These are phyloP conservation scores for Thamnaconus septentrionalis DNA, from an alignment of 2,113 vertebrate genomes.

Conservation along the genomic window DNA sequence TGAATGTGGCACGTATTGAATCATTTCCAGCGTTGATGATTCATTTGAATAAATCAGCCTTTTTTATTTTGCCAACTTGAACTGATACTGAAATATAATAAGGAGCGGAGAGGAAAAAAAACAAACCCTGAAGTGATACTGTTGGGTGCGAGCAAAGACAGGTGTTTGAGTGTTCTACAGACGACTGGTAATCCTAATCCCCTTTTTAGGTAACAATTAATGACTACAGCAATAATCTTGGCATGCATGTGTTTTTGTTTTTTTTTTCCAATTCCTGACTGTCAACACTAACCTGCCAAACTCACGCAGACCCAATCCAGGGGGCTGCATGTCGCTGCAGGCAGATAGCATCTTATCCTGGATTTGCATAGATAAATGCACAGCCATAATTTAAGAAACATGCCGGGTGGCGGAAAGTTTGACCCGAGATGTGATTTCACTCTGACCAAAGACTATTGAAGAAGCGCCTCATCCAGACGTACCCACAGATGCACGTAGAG, in stretches of 20 bases:
- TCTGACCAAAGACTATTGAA: slow-evolving; percentile 43
- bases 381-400: slow-evolving; percentile 56
- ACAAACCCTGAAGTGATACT: slow-evolving; percentile 56
- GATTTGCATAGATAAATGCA: slow-evolving; percentile 73
- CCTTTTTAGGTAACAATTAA: slow-evolving; percentile 72
- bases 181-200: slow-evolving; percentile 64
- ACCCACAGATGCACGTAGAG: slow-evolving; percentile 10
- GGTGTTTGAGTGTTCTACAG: slow-evolving; percentile 63
- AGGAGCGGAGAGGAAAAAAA: neutral
- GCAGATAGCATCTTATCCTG: slow-evolving; percentile 73
- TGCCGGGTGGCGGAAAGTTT: slow-evolving; percentile 26
- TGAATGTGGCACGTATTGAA: slow-evolving; percentile 73
- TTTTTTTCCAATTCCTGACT: slow-evolving; percentile 61
- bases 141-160: slow-evolving; percentile 60
- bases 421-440: slow-evolving; percentile 51
- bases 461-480: slow-evolving; percentile 28
- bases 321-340: slow-evolving; percentile 52
- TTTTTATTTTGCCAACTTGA: slow-evolving; percentile 70
- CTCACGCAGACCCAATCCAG: slow-evolving; percentile 59
- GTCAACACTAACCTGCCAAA: slow-evolving; percentile 63
- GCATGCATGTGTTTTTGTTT: slow-evolving; percentile 62
- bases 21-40: slow-evolving; percentile 69
- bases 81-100: slow-evolving; percentile 58
- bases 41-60: slow-evolving; percentile 72
- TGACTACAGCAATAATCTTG: slow-evolving; percentile 72